A percentile compares a stretch with the other conserved stretches of the same genome.
Evolutionary conservation across 1,140 invertebrate species (phyloP).

Genomic region (Thaumatotibia leucotreta): DNA sequence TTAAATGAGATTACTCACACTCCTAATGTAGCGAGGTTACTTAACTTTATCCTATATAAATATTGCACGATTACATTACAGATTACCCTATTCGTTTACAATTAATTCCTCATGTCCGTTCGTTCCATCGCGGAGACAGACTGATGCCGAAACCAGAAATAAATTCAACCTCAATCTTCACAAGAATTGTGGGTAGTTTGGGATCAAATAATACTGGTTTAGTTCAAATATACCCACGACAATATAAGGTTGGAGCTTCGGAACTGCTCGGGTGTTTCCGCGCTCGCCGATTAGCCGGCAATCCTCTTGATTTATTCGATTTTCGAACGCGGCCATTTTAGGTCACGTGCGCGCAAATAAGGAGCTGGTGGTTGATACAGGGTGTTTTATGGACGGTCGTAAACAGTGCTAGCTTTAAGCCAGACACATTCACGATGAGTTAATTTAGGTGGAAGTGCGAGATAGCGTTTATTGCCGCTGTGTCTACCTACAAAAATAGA

Average conservation of each 20-base stretch:
- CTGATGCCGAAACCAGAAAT: too few relatives aligned
- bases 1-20: neutral
- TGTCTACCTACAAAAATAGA: too few relatives aligned
- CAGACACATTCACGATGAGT: neutral
- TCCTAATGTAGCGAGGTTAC: neutral
- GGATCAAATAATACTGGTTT: neutral
- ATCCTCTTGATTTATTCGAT: slow-evolving; percentile 68
- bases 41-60: neutral
- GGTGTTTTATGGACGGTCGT: slow-evolving; percentile 19
- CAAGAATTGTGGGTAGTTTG: neutral
- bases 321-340: slow-evolving; percentile 57
- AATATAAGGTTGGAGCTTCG: neutral
- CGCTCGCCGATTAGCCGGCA: slow-evolving; percentile 52
- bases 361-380: slow-evolving; percentile 45
- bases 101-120: neutral
- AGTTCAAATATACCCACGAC: too few relatives aligned
- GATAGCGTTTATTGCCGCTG: neutral
- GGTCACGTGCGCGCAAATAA: slow-evolving; percentile 60
- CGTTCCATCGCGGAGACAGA: too few relatives aligned
- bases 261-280: neutral
- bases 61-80: neutral
- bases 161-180: neutral
- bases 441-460: neutral
- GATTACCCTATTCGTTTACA: neutral
- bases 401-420: neutral